Base-by-base conservation (phyloP, 2,888 invertebrate genomes). In the Cremastobaeus sp. region DNA sequence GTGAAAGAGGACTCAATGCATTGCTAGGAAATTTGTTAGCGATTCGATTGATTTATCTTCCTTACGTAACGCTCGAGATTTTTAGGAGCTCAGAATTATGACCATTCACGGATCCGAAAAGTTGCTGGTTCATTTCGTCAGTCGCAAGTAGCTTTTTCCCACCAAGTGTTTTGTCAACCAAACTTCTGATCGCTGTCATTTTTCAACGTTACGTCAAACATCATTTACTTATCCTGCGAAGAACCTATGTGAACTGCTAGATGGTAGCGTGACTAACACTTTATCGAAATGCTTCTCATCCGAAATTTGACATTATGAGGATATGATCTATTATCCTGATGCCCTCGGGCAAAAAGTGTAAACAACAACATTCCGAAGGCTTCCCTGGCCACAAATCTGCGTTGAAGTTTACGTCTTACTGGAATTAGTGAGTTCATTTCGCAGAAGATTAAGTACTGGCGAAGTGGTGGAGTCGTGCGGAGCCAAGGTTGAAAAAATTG, bases 111-210 rank as follows among this genome's bases (percentile, higher is more conserved):
- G 12, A n/a, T n/a, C n/a, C n/a, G 43, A 57, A 66, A 57, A 47
- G 6, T 66, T n/a, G 66, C 50, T 50, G 17, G 32, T 17, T 66
- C 66, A 66, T 15, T 9, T 50, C 8, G 43, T 62, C 50, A 50
- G 34, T 15, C 39, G 43, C 43, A 37, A 54, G 54, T 39, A 45
- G 54, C 37, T 3, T 25, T 57, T 66, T 57, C 66, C 28, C 66
- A 66, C 66, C 41, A 11, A 17, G n/a, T 35, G 35, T 66, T 57
- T 66, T 57, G 57, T 57, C 57, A 66, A 48, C 66, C 55, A 18
- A 11, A 34, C 11, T 17, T 32, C 12, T 25, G 12, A 17, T 15
- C 9, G 21, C 18, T 3, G 9, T 66, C 57, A 66, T 66, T 50
- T 66, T 55, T 66, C 66, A 66, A 34, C 11, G 17, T 18, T 21